phyloP scores from a whole-genome alignment of 1,140 invertebrate genomes.

The Zaprionus gabonicus region DNA sequence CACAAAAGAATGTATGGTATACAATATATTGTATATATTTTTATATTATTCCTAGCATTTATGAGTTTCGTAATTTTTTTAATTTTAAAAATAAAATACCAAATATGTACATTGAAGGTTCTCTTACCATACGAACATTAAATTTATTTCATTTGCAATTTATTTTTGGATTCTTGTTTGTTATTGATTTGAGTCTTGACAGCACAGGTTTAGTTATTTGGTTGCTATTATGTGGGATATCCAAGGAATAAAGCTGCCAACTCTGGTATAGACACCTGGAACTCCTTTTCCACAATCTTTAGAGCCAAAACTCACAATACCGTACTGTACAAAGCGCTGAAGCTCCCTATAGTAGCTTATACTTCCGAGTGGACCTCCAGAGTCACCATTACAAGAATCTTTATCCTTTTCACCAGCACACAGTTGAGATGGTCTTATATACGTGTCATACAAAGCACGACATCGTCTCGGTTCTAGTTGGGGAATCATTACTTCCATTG shows the following conservation, averaged over 20 bases:
- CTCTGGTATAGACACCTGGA: slow-evolving; percentile 32
- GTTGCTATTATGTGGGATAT: slow-evolving; percentile 4
- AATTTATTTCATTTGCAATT: no score
- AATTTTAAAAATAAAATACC: no score
- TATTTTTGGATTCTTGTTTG: no score
- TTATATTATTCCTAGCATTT: no score
- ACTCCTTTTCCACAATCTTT: not conserved
- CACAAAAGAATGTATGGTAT: no score
- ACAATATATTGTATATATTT: no score
- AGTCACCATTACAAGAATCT: slow-evolving; percentile 17
- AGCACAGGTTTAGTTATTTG: no score
- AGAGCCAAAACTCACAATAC: slow-evolving; percentile 31
- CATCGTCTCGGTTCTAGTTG: not conserved
- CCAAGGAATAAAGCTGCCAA: slow-evolving; percentile 23
- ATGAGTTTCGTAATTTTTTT: no score
- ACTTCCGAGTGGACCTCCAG: slow-evolving; percentile 20
- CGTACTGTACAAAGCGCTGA: slow-evolving; percentile 23
- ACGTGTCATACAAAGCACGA: not conserved
- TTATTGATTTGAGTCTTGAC: no score
- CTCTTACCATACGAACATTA: no score
- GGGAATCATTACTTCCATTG: not conserved
- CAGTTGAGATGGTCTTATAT: not conserved
- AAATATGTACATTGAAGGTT: no score
- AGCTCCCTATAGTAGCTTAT: not conserved
- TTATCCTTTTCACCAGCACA: slow-evolving; percentile 8